These are phyloP conservation scores for Coryphaenoides rupestris DNA, from an alignment of 2,113 vertebrate genomes.

Conservation along the genomic window DNA sequence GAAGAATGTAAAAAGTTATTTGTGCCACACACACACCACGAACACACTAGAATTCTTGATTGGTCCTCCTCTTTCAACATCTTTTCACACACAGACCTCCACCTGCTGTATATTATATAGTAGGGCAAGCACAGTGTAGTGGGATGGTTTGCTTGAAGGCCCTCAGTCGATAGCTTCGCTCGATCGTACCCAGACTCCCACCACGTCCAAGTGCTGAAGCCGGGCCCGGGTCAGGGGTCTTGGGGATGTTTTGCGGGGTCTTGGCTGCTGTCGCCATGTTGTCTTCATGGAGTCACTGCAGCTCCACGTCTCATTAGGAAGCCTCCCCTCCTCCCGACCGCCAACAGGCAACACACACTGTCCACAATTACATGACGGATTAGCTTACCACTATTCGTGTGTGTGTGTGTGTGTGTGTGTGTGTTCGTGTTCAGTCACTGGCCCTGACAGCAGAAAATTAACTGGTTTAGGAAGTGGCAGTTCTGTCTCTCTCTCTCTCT, in stretches of 20 bases:
- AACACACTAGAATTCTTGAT: too few relatives aligned
- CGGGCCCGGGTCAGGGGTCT: too few relatives aligned
- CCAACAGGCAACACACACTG: slow-evolving; percentile 10
- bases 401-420: slow-evolving; percentile 20
- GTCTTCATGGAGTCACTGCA: not conserved
- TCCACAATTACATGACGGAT: slow-evolving; percentile 25
- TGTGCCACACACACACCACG: too few relatives aligned
- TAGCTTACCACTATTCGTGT: not conserved
- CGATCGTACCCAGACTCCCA: too few relatives aligned
- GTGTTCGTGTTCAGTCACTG: slow-evolving; percentile 44
- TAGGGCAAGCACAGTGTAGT: too few relatives aligned
- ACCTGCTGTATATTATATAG: too few relatives aligned
- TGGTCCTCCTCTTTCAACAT: too few relatives aligned
- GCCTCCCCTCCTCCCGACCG: slow-evolving; percentile 4
- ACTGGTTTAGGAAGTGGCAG: slow-evolving; percentile 81
- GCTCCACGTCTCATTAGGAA: slow-evolving; percentile 5
- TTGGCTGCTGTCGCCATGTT: not conserved
- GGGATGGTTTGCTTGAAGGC: too few relatives aligned
- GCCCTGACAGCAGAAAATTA: slow-evolving; percentile 75
- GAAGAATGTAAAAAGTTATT: too few relatives aligned
- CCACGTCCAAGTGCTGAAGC: too few relatives aligned
- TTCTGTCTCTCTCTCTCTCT: slow-evolving; percentile 16
- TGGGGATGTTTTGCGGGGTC: not conserved
- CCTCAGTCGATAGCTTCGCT: too few relatives aligned
- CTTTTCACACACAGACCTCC: too few relatives aligned